Evolutionary conservation across 2,888 invertebrate species (phyloP).

Genomic region (Idaea dimidiata): DNA sequence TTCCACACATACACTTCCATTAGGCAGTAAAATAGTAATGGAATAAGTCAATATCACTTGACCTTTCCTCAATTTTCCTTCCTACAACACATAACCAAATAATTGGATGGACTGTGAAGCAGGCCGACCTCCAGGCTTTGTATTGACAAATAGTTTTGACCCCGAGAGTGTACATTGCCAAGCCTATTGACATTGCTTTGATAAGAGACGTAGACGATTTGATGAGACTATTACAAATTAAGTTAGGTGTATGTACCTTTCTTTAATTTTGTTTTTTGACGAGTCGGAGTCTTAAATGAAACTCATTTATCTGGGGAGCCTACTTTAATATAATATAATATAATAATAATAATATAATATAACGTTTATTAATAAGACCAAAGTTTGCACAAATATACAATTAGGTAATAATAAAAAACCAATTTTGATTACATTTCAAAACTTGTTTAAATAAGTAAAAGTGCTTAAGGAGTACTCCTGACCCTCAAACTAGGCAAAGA

Average conservation of each 20-base stretch:
- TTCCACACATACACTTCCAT: background rate
- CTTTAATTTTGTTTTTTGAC: too few relatives aligned
- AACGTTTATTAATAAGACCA: too few relatives aligned
- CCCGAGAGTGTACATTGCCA: constrained; percentile 23
- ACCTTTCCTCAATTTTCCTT: constrained; percentile 31
- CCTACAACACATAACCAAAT: constrained; percentile 22
- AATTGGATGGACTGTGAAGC: constrained; percentile 32
- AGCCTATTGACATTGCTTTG: constrained; percentile 10
- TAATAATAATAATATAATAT: too few relatives aligned
- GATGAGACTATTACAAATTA: background rate
- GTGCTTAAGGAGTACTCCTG: too few relatives aligned
- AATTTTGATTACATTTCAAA: too few relatives aligned
- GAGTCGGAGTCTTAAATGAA: too few relatives aligned
- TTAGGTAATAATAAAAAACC: too few relatives aligned
- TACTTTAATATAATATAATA: too few relatives aligned
- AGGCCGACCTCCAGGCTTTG: constrained; percentile 29
- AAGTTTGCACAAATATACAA: too few relatives aligned
- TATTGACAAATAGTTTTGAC: constrained; percentile 34
- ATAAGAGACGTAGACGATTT: background rate
- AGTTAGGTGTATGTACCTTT: background rate
- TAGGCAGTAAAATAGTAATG: background rate
- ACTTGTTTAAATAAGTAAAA: too few relatives aligned
- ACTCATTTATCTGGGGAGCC: too few relatives aligned
- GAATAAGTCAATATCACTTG: constrained; percentile 18
- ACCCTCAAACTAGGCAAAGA: too few relatives aligned